Percentiles rank a stretch among this genome's conserved stretches.
These are phyloP conservation scores for Galleria mellonella DNA, from an alignment of 1,140 invertebrate genomes.

Conservation along the genomic window DNA sequence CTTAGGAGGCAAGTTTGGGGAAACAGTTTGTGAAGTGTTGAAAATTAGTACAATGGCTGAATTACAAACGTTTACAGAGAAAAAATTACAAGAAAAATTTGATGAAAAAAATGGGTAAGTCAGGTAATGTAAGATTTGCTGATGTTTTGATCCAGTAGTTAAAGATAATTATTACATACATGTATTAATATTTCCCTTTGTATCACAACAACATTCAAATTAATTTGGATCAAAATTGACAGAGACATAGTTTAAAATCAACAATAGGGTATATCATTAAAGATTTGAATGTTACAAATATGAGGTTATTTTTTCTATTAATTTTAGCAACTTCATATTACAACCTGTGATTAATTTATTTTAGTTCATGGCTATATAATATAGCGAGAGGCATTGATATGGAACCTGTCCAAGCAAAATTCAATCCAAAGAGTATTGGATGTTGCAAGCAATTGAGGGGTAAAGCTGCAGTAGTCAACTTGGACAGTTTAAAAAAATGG, in stretches of 20 bases:
- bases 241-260: too few relatives aligned
- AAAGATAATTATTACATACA: too few relatives aligned
- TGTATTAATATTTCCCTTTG: too few relatives aligned
- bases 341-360: too few relatives aligned
- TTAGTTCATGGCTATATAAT: constrained; percentile 88
- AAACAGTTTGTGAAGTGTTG: constrained; percentile 81
- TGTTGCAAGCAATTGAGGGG: constrained; percentile 96
- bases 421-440: constrained; percentile 94
- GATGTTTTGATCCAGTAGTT: too few relatives aligned
- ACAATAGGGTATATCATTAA: too few relatives aligned
- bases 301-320: too few relatives aligned
- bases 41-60: constrained; percentile 87
- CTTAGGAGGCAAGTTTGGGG: constrained; percentile 93
- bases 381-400: constrained; percentile 91
- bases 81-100: constrained; percentile 82
- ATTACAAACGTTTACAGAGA: constrained; percentile 79
- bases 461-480: constrained; percentile 81
- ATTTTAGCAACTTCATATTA: too few relatives aligned
- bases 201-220: too few relatives aligned
- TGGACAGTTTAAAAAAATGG: constrained; percentile 87
- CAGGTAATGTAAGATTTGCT: too few relatives aligned
- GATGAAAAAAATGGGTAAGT: constrained; percentile 89
- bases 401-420: constrained; percentile 88
- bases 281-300: too few relatives aligned
- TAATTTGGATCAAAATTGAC: too few relatives aligned